Percentiles rank a stretch among this genome's conserved stretches.
Evolutionary conservation across 2,797 vertebrate genomes (phyloP).

Genomic region (Falco concolor): DNA sequence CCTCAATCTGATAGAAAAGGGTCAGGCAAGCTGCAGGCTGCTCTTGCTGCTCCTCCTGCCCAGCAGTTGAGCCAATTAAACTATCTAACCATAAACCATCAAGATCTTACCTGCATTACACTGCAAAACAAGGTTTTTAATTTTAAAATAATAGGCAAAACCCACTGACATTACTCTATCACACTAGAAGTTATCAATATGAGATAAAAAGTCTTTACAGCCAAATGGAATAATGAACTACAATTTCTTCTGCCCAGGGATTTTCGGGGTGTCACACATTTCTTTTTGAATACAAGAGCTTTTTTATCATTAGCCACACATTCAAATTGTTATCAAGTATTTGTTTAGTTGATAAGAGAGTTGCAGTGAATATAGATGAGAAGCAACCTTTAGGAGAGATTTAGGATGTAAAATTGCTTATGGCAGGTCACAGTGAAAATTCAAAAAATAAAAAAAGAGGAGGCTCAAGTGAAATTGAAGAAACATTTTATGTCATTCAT

Average conservation of each 20-base stretch:
- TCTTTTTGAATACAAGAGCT: background rate
- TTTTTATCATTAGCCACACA: background rate
- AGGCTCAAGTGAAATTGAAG: background rate
- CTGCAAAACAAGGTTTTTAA: background rate
- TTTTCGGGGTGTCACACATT: background rate
- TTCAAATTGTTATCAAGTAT: background rate
- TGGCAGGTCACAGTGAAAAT: background rate
- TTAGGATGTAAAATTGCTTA: background rate
- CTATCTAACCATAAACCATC: background rate
- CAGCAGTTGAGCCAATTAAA: background rate
- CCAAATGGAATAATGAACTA: background rate
- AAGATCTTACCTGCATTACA: background rate
- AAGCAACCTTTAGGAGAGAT: background rate
- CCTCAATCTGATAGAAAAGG: slow-evolving; percentile 29
- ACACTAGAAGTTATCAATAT: background rate
- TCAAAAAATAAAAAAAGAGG: background rate
- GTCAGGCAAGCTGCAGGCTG: background rate
- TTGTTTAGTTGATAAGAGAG: background rate
- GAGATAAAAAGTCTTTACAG: background rate
- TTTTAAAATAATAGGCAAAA: background rate
- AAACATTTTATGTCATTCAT: background rate
- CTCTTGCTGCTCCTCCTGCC: background rate
- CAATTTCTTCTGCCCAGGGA: fast-evolving
- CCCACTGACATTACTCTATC: background rate
- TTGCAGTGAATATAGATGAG: background rate